These are phyloP conservation scores for Patella vulgata DNA, from an alignment of 1,140 invertebrate species.

Conservation along the genomic window DNA sequence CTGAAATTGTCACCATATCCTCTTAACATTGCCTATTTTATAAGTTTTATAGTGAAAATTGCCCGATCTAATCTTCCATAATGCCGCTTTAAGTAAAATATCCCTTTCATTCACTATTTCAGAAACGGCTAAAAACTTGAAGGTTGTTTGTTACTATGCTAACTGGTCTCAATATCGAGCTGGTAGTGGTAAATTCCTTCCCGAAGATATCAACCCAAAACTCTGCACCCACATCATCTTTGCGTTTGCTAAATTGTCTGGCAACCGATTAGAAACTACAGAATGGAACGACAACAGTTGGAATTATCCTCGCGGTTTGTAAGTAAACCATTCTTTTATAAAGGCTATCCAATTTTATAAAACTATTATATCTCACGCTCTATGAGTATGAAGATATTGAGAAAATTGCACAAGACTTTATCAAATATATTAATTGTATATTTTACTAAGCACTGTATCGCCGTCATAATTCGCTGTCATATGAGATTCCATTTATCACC, in stretches of 20 bases:
- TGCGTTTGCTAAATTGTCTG: slow-evolving; percentile 77
- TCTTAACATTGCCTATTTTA: no score
- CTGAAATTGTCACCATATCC: no score
- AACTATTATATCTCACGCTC: background rate
- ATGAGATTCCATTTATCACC: no score
- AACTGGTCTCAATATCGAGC: slow-evolving; percentile 57
- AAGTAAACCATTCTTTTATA: slow-evolving; percentile 4
- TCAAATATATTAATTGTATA: no score
- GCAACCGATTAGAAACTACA: slow-evolving; percentile 34
- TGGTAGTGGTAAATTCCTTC: slow-evolving; percentile 67
- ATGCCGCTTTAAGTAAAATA: no score
- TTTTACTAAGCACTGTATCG: no score
- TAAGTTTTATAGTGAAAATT: no score
- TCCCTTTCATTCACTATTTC: no score
- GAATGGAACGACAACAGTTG: slow-evolving; percentile 54
- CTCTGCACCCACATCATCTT: slow-evolving; percentile 86
- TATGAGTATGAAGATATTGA: background rate
- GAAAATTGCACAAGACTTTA: background rate
- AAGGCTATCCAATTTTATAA: background rate
- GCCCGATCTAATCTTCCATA: no score
- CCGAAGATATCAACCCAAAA: slow-evolving; percentile 76
- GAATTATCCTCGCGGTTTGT: slow-evolving; percentile 32
- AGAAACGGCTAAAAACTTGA: no score
- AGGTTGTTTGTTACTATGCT: slow-evolving; percentile 54
- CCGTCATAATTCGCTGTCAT: no score